Evolutionary conservation across 2,113 vertebrate species (phyloP), one percentile per base, ranked within the genome.

Genomic region (Nibea coibor): DNA sequence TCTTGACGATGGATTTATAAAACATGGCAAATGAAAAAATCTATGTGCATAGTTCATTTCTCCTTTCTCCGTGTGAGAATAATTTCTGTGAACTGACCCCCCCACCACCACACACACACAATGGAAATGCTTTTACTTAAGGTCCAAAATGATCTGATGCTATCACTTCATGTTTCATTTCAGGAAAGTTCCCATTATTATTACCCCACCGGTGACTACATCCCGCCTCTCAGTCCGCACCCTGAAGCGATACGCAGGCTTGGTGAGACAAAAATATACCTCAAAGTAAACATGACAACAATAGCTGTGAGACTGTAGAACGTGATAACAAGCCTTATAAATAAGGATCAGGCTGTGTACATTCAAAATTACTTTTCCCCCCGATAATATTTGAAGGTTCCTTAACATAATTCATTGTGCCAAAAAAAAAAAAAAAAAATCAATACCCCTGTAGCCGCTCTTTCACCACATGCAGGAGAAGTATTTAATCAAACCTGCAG

Each of bases 181-280:
- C 90, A 95, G 90, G 93, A 92, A 75, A 74, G 87, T 59, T 64
- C 77, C 70, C 89, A 92, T 78, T 93, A 94, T 90, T 93, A 95
- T 83, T 93, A 95, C 82, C 93, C 94, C 24, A 88, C 77, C 4
- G 65, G 82, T 45, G 89, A 88, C 71, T 94, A 90, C 80, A 81
- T 43, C 24, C 87, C 91, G 1, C 80, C 89, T 42, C 88, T 95
- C 50, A 86, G 86, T 61, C 65, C 92, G 22, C 87, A 88, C 50
- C 81, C 88, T 15, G 95, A 95, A 89, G 90, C 89, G 82, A 75
- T 66, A 3, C 75, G 81, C 48, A 72, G 75, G 50, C 68, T 62
- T 0, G 91, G 93, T 93, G 80, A 93, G 83, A 86, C 47, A 0
- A 22, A 72, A 69, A 78, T 28, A 57, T 17, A 54, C 51, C 17